Base-by-base conservation (phyloP, 2,113 vertebrate genomes). In the Acanthisitta chloris region DNA sequence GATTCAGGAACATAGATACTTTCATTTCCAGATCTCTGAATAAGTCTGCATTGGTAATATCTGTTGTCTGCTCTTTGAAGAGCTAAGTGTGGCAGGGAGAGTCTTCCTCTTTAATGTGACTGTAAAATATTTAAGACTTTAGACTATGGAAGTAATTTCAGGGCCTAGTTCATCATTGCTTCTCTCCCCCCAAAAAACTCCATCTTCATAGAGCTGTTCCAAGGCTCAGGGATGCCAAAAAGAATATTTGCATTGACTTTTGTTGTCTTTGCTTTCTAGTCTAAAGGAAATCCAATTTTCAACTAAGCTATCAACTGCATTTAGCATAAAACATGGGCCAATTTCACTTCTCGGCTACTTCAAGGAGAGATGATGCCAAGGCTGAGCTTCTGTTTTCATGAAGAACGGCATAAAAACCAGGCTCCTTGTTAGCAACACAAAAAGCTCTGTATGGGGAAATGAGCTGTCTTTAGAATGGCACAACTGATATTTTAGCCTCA, bases 201-300 rank as follows among this genome's bases (percentile, higher is more conserved):
- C 17, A 40, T 81, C 61, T 94, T 95, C 65, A 88, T 80, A 86
- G 59, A 92, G 43, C 38, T 92, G 31, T 69, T 94, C 33, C 43
- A 59, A 81, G 78, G 48, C 28, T 36, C 6, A 57, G 28, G 15
- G 28, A 89, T 79, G 92, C 81, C 81, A 89, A 57, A 81, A 93
- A 62, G 88, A 87, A 26, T 94, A 83, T 89, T 89, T 94, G 80
- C 81, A 85, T 81, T 95, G 91, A 91, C n/a, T 49, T 96, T 67
- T 87, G 83, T 64, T n/a, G 3, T 16, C 61, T 82, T 67, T 91
- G 57, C 59, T 86, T 81, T 92, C 77, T 86, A 16, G 79, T 85
- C 57, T 89, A 72, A 94, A 92, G 80, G 74, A 86, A 96, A 94
- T 64, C 18, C 55, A 64, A 83, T 94, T 96, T 95, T 87, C 61